A percentile compares a stretch with the other conserved stretches of the same genome.
phyloP scores from a whole-genome alignment of 2,113 vertebrate genomes.

The Indri indri region DNA sequence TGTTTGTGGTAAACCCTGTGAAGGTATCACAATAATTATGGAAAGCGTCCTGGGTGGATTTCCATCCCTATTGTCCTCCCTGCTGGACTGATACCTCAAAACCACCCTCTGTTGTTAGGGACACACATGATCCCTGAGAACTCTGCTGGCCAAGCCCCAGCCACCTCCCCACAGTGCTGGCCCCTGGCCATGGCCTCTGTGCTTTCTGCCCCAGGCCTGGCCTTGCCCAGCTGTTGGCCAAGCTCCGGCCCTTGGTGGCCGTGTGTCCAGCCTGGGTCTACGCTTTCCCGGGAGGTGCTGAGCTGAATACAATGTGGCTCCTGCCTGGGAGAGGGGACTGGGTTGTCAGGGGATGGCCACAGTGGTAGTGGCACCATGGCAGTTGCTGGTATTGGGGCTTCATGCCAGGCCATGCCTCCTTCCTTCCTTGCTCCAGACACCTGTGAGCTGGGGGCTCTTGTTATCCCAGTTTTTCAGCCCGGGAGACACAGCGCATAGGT shows the following conservation, averaged over 20 bases:
- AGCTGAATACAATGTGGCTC: not conserved
- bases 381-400: not conserved
- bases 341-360: accelerated
- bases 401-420: accelerated
- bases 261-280: not conserved
- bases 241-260: accelerated
- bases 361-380: accelerated
- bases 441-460: not conserved
- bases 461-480: accelerated
- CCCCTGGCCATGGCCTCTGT: not conserved
- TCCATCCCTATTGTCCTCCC: constrained; percentile 23
- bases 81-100: not conserved
- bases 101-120: constrained; percentile 34
- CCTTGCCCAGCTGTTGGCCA: not conserved
- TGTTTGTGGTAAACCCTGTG: not conserved
- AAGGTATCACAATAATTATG: not conserved
- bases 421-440: accelerated
- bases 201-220: not conserved
- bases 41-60: not conserved
- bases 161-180: not conserved
- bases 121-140: constrained; percentile 28
- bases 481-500: accelerated
- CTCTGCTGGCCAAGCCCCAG: not conserved
- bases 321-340: accelerated
- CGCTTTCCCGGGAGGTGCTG: accelerated